Base-by-base conservation (phyloP, 2,797 vertebrate species). In the Sebastes ruberrimus region DNA sequence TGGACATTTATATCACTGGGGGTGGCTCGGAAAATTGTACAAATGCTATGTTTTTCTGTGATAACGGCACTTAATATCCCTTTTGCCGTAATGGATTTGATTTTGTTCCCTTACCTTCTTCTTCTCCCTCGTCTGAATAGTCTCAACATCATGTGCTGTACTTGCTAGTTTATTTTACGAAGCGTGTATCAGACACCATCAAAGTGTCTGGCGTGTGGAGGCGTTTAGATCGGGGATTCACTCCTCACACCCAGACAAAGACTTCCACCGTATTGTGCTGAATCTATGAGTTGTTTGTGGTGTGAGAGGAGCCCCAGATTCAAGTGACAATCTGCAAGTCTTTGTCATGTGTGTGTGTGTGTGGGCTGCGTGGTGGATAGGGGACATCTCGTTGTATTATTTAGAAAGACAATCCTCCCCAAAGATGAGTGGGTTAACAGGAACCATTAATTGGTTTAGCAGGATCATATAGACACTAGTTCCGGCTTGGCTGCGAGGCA, bases 391-490 rank as follows among this genome's bases (percentile, higher is more conserved):
- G 85, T 89, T 92, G 87, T 92, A 89, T 94, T 95, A 94, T 95
- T 95, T 93, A 94, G 84, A 88, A 93, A 92, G 92, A 94, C 94
- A 94, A 92, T 94, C 86, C 92, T 87, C 89, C 87, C 89, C 77
- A 85, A 92, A 94, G 93, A 94, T 91, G 93, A 94, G 94, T 93
- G 94, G 93, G 94, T 94, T 95, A 95, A 93, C 91, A 91, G 90
- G 91, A 95, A 91, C 89, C 94, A 94, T 95, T 96, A 95, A 95
- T 95, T 95, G 93, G 92, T 95, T 96, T 95, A 95, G 90, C 84
- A 76, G 93, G 88, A 95, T 94, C 91, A 75, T 86, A 93, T 90
- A 89, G 88, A 93, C 89, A 89, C 84, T 79, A 86, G 92, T 94
- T 94, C 83, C 74, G 82, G 89, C 89, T 94, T 93, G 83, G 91